Percentiles rank a stretch among this genome's conserved stretches.
Conservation (phyloP, 2,888 invertebrate species). For the Protodeltote pygarga region DNA sequence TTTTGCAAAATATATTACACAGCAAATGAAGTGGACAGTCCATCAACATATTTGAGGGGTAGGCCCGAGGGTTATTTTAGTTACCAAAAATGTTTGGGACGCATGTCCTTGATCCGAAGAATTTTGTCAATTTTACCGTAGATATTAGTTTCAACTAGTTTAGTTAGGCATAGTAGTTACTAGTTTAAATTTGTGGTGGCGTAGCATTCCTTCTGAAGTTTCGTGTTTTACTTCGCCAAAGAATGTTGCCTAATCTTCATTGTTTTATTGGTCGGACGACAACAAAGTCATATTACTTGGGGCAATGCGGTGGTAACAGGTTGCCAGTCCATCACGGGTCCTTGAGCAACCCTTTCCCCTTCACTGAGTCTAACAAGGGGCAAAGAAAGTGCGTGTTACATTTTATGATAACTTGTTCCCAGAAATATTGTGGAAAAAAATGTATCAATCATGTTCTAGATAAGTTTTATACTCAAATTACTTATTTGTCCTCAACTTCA, state of each 20-base stretch:
- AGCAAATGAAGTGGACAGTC: constrained; percentile 30
- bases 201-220: not conserved
- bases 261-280: not conserved
- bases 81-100: constrained; percentile 24
- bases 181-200: constrained; percentile 1
- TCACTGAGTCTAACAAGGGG: constrained; percentile 37
- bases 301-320: constrained; percentile 29
- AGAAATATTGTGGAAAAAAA: not conserved
- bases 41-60: constrained; percentile 36
- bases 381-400: constrained; percentile 23
- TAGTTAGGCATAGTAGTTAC: not conserved
- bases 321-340: constrained; percentile 29
- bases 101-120: constrained; percentile 13
- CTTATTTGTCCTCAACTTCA: not conserved
- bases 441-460: not conserved
- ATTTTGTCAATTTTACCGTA: constrained; percentile 25
- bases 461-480: not conserved
- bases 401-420: constrained; percentile 13
- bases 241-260: not conserved
- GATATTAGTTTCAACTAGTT: constrained; percentile 16
- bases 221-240: not conserved
- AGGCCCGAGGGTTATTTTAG: constrained; percentile 23
- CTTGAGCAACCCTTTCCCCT: constrained; percentile 32
- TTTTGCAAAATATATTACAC: constrained; percentile 16
- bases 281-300: constrained; percentile 3